Evolutionary conservation across 2,797 vertebrate species (phyloP).

Genomic region (Anniella stebbinsi): DNA sequence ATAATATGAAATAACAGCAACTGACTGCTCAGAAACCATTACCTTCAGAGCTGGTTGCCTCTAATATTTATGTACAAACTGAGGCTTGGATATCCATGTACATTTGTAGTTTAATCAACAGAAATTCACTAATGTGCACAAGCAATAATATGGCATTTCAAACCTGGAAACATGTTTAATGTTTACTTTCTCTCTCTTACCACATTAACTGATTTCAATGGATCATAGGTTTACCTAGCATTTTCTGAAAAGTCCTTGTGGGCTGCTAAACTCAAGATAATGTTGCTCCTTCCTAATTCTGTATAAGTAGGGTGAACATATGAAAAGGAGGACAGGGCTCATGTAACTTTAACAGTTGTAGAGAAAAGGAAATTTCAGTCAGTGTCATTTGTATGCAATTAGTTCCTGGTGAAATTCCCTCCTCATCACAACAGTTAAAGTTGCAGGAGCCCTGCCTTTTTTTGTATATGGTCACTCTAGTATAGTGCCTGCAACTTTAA

Average conservation of each 20-base stretch:
- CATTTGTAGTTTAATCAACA: background rate
- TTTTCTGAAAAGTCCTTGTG: background rate
- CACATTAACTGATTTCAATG: background rate
- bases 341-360: too few species aligned
- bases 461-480: too few species aligned
- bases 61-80: background rate
- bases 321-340: too few species aligned
- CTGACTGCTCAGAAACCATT: background rate
- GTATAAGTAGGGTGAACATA: too few species aligned
- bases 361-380: too few species aligned
- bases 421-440: too few species aligned
- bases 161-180: background rate
- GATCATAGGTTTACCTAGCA: background rate
- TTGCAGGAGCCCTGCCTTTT: too few species aligned
- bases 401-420: too few species aligned
- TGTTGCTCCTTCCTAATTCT: background rate
- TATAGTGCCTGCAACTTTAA: too few species aligned
- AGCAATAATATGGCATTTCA: background rate
- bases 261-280: background rate
- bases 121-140: background rate
- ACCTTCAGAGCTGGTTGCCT: background rate
- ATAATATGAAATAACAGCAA: background rate
- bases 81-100: background rate
- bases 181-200: background rate
- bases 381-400: too few species aligned